Base-by-base conservation (phyloP, 2,113 vertebrate genomes). In the Polypterus bichir region DNA sequence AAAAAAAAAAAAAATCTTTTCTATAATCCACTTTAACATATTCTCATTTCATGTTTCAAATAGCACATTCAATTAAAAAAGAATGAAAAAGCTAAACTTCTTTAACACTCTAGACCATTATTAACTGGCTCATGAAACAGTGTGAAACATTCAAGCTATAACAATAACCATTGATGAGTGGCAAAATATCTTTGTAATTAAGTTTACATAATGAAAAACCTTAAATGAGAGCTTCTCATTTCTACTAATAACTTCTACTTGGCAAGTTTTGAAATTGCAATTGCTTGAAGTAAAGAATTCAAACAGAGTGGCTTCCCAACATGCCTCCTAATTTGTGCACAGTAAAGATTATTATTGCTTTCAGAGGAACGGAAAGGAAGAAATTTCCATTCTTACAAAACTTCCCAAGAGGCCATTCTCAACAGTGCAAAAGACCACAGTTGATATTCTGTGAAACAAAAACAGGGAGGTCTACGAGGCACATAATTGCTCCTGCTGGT, bases 271-370 rank as follows among this genome's bases (percentile, higher is more conserved):
- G 58, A 62, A 45, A 54, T 60, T 62, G 49, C 62, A 64, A 64
- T 64, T 70, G 65, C 61, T 67, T 67, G 59, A 56, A 59, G 62
- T 3, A 61, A 63, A 58, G 10, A 59, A 47, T n/a, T 47, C 44
- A 3, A 52, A 52, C 51, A 52, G 2, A 45, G 3, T 62, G 1
- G 4, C 64, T 63, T 63, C 51, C 11, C 44, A 66, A 52, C 6
- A 47, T 58, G 61, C 48, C 4, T 60, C 47, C 46, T 66, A 60
- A 62, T 51, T 64, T 61, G 3, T 64, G 4, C 7, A 63, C 48
- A 66, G 6, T 56, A 46, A 64, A 57, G 27, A 46, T 64, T 57
- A 62, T 63, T 62, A 1, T 59, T 68, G 4, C 44, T 6, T 2
- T 51, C 62, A 46, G 63, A 73, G 51, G 44, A 53, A 47, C 7